Percentiles rank a stretch among this genome's conserved stretches.
Evolutionary conservation across 1,140 invertebrate genomes (phyloP).

Genomic region (Gonioctena quinquepunctata): DNA sequence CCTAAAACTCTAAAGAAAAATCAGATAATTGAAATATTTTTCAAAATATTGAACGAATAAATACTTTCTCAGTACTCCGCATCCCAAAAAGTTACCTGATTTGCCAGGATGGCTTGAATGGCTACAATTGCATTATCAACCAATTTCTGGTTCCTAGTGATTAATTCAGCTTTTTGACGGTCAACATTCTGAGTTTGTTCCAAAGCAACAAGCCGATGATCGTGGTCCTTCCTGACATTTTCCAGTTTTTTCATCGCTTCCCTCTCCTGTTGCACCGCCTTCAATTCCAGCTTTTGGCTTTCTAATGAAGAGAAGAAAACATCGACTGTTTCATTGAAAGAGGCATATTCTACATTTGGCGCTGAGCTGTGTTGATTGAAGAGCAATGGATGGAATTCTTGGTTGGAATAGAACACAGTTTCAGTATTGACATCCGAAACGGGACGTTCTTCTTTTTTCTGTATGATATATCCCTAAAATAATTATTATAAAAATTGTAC

Average conservation of each 20-base stretch:
- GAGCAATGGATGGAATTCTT: slow-evolving; percentile 89
- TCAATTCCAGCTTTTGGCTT: slow-evolving; percentile 93
- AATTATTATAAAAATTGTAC: slow-evolving; percentile 80
- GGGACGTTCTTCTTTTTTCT: slow-evolving; percentile 79
- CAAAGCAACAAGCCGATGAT: slow-evolving; percentile 79
- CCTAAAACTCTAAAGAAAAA: not conserved
- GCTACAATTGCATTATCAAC: slow-evolving; percentile 88
- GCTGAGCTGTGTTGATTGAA: slow-evolving; percentile 73
- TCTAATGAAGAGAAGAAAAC: slow-evolving; percentile 96
- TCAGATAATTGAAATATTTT: not conserved
- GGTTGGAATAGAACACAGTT: slow-evolving; percentile 73
- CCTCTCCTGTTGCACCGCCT: slow-evolving; percentile 87
- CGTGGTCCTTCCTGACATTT: slow-evolving; percentile 94
- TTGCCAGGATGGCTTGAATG: slow-evolving; percentile 86
- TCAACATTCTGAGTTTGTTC: slow-evolving; percentile 80
- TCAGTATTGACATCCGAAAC: slow-evolving; percentile 61
- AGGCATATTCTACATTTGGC: slow-evolving; percentile 70
- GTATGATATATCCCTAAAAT: slow-evolving; percentile 86
- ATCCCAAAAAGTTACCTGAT: slow-evolving; percentile 61
- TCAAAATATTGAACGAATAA: not conserved
- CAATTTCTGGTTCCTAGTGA: slow-evolving; percentile 84
- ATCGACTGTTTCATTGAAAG: slow-evolving; percentile 90
- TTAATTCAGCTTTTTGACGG: slow-evolving; percentile 85
- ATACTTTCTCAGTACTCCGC: not conserved
- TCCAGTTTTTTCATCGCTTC: slow-evolving; percentile 97